Base-by-base conservation (phyloP, 2,113 vertebrate species). In the Oxyura jamaicensis region DNA sequence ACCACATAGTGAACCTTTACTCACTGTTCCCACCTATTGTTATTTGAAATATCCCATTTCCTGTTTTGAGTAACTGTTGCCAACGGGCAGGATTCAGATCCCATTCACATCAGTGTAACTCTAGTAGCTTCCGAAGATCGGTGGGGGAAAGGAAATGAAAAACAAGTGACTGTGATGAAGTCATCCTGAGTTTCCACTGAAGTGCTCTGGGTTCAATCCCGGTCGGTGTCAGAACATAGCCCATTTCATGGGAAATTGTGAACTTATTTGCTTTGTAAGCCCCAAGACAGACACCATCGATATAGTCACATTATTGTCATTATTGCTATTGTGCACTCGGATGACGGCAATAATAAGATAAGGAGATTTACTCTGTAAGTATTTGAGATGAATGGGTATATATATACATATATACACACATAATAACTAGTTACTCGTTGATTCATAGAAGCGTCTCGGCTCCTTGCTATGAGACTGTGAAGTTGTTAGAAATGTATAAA, bases 21-120 rank as follows among this genome's bases (percentile, higher is more conserved):
- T 97, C 79, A 86, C 72, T 90, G 93, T 97, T 96, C 93, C 88
- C 55, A 96, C 93, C 93, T 95, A 96, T 96, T 97, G 96, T 96
- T 97, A 86, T 94, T 90, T 94, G 94, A 96, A 97, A 97, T 93
- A 93, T 92, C 93, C 95, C 48, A 28, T 96, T 96, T 96, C 96
- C 94, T 97, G 95, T 96, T 97, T 95, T 96, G 68, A 20, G 12
- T 46, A 78, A 67, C 85, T 91, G 78, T 71, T 95, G 94, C 94
- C 93, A 97, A 13, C 72, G 72, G 72, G 65, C 79, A 88, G 90
- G 91, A 94, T 91, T 96, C 95, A 73, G 95, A 84, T 92, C 96
- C 93, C 88, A 56, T 83, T 95, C 86, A 87, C 88, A 80, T 86
- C 89, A 69, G 71, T 16, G 62, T 93, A 86, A 93, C 41, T 88